These are phyloP conservation scores for Diogma glabrata DNA, from an alignment of 2,888 invertebrate genomes.

Conservation along the genomic window DNA sequence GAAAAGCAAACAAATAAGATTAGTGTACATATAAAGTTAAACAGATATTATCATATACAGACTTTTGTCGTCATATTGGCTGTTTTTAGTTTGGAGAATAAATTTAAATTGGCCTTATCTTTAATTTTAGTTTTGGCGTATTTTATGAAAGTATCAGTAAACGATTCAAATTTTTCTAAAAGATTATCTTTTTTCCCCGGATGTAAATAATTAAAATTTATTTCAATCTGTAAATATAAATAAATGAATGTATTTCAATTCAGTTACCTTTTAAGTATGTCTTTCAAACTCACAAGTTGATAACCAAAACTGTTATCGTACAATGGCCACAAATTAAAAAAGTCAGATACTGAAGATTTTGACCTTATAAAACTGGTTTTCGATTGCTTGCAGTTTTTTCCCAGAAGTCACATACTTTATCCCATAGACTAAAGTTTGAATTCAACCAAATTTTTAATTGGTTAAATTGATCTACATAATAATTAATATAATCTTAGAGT, in stretches of 20 bases:
- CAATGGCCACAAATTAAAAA: not conserved
- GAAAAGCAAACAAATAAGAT: too few relatives aligned
- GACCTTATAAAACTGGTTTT: too few relatives aligned
- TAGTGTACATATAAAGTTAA: too few relatives aligned
- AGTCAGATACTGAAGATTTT: not conserved
- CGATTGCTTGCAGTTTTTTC: not conserved
- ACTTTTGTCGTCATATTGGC: too few relatives aligned
- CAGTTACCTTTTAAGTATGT: too few relatives aligned
- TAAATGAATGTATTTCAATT: too few relatives aligned
- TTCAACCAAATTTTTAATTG: not conserved
- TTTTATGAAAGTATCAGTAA: not conserved
- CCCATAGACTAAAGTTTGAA: not conserved
- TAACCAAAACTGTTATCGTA: not conserved
- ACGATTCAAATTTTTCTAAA: not conserved
- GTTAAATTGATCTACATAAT: not conserved
- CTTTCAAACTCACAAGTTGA: slow-evolving; percentile 1
- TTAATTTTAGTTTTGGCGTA: not conserved
- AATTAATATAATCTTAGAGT: too few relatives aligned
- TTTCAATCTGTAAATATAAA: not conserved
- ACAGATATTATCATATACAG: too few relatives aligned
- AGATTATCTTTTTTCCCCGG: not conserved
- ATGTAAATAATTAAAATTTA: not conserved
- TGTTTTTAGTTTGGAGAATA: not conserved
- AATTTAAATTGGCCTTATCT: not conserved
- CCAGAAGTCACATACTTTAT: not conserved